Base-by-base conservation (phyloP, 2,113 vertebrate species). In the Acrocephalus kingi region DNA sequence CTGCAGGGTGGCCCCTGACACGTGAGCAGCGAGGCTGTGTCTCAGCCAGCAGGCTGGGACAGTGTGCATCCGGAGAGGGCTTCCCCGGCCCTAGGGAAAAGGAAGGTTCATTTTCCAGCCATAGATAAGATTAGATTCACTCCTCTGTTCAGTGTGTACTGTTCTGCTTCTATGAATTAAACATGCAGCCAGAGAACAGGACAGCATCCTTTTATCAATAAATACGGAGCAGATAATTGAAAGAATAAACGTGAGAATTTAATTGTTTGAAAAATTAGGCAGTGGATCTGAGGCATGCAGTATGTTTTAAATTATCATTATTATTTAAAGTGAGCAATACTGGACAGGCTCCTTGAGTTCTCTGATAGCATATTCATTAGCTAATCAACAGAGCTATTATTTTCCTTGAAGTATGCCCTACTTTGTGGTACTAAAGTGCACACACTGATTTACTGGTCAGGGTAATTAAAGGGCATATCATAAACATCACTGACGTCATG, bases 401-500 rank as follows among this genome's bases (percentile, higher is more conserved):
- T 89, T 96, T 74, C 77, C 66, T 91, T 95, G 87, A 94, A 92
- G 91, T 84, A 75, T 94, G 86, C 63, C 87, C 78, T 89, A 51
- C 64, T 96, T 83, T 71, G 71, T 5, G 2, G 82, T 92, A 95
- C 80, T 96, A 85, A 96, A 96, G 95, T 91, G 71, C 94, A 89
- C 84, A 83, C 5, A 9, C 48, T 83, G 88, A 90, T 95, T 93
- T 94, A 90, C 66, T 90, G 90, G 80, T 84, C 85, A 78, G 83
- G 79, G 85, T 90, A 93, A 94, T 90, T 90, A 90, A 80, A 95
- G 81, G 46, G 41, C 85, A 82, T 91, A 73, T 93, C 90, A 96
- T 91, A 95, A 96, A 96, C 78, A 89, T 51, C 74, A 54, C 93
- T 83, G 87, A 94, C 55, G 45, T 94, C 63, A 97, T 35, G 79